A percentile compares a stretch with the other conserved stretches of the same genome.
Evolutionary conservation across 2,113 vertebrate genomes (phyloP).

Genomic region (Rafetus swinhoei): DNA sequence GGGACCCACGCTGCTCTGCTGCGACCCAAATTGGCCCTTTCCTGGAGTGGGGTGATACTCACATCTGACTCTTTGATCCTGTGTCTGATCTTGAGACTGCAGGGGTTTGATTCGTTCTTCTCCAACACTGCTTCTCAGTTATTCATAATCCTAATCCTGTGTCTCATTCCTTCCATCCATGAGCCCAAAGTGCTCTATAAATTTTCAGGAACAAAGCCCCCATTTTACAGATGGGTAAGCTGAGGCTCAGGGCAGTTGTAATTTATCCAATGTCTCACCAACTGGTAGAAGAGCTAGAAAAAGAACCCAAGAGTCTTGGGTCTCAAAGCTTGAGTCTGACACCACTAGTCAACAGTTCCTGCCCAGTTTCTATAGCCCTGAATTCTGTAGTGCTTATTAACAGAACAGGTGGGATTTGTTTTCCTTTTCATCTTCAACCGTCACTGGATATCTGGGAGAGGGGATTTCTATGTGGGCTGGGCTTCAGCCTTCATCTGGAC

Average conservation of each 20-base stretch:
- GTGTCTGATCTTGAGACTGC: accelerated
- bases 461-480: neutral
- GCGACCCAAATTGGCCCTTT: no score
- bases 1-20: neutral
- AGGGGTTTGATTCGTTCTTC: neutral
- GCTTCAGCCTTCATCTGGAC: neutral
- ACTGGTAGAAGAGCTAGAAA: neutral
- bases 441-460: neutral
- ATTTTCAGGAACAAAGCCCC: neutral
- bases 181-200: neutral
- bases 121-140: accelerated
- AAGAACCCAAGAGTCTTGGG: neutral
- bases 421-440: neutral
- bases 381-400: neutral
- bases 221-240: neutral
- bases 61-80: neutral
- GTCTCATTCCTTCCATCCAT: neutral
- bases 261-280: neutral
- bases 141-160: accelerated
- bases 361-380: neutral
- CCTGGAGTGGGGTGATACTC: neutral
- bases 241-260: neutral
- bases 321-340: neutral
- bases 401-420: neutral
- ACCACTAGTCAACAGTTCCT: neutral